Base-by-base conservation (phyloP, 2,888 invertebrate species). In the Frankliniella intonsa region DNA sequence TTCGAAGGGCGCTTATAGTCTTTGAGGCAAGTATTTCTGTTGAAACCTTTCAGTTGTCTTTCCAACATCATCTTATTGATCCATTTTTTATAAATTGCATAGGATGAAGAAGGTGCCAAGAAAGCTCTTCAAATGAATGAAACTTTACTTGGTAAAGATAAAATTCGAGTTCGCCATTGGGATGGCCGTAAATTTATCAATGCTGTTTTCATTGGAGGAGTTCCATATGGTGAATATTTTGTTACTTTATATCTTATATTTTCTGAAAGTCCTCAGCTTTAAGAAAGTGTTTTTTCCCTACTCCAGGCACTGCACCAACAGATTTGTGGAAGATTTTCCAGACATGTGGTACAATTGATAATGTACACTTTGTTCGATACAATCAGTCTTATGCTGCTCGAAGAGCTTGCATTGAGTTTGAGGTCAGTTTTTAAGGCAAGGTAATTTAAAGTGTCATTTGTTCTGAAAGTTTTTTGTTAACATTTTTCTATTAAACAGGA, bases 311-410 rank as follows among this genome's bases (percentile, higher is more conserved):
- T 10, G 69, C 69, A 25, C 69, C 69, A 7, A 76, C 69, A 22
- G 69, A 76, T 76, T 25, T 76, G 22, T 76, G 69, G 69, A 76
- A 76, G 25, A 76, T 76, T 25, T 76, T 76, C 69, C 69, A 76
- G 25, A 76, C 69, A 25, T 76, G 69, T 25, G 69, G 69, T 8
- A 76, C 69, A 8, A 76, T 76, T 76, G 69, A 76, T 12, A 76
- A 76, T 25, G 69, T 76, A 12, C 69, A 76, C 69, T 76, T 76
- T 76, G 69, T 76, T 8, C 69, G 69, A 22, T 76, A 76, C 25
- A 76, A 76, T 25, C 69, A 76, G 25, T 76, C 69, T 22, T 76
- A 76, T 76, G 69, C 69, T 25, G 69, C 69, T 76, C 69, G 69
- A 25, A 76, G 69, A 25, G 69, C 22, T 25, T 76, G 69, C 25